Base-by-base conservation (phyloP, 2,113 vertebrate species). In the Nymphicus hollandicus region DNA sequence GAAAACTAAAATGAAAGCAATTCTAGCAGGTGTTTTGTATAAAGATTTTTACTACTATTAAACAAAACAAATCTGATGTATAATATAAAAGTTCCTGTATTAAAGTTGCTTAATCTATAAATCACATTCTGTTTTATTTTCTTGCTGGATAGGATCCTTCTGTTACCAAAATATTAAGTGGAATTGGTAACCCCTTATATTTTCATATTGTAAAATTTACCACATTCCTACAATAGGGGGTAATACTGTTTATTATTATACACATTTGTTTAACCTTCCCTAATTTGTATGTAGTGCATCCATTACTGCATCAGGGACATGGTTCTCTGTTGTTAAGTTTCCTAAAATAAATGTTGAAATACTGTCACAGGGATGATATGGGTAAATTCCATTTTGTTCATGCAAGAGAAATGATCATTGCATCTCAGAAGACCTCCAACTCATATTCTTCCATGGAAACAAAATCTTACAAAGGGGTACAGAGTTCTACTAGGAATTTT, bases 331-430 rank as follows among this genome's bases (percentile, higher is more conserved):
- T 93, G 41, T 79, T 76, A 44, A 23, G 89, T 79, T 52, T 91
- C 69, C 73, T 76, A 91, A 92, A 85, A 86, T 84, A 86, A 91
- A 93, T 58, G 25, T 60, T 93, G 52, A 72, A 83, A 81, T 86
- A 47, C 29, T 44, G 27, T 86, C 60, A 55, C 12, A 60, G 27
- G 28, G 95, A 77, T 52, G 27, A 64, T 29, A 73, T 7, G 24
- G 41, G 11, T 56, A 91, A 89, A 87, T 87, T 78, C 69, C 23
- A 56, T 86, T 95, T 72, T 66, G 10, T 95, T 89, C 44, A 28
- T 89, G 60, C 55, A 69, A 56, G 23, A 68, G 23, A 83, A 95
- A 74, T 68, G 17, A 70, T 63, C 8, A 20, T 50, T 90, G 52
- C 19, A 61, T 81, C 52, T 86, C 6, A 1, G 52, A 61, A 88